phyloP scores from a whole-genome alignment of 2,113 vertebrate species.

The Pomatorhinus ruficollis region DNA sequence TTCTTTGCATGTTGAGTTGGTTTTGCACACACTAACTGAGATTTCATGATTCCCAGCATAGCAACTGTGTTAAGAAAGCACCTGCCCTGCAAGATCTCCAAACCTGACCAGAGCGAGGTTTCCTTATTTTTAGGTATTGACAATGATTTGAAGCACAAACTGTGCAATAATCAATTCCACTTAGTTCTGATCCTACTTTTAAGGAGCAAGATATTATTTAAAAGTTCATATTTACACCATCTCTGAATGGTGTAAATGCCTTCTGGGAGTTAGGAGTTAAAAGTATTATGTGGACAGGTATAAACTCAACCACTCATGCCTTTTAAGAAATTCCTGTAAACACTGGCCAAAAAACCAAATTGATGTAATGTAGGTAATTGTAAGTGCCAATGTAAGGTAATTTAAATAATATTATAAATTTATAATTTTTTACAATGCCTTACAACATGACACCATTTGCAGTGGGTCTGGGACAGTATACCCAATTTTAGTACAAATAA shows the following conservation, averaged over 20 bases:
- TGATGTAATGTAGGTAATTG: too few species aligned
- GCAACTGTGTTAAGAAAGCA: conserved; percentile 50
- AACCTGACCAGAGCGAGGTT: conserved; percentile 7
- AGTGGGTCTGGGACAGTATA: background rate
- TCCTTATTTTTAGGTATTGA: conserved; percentile 13
- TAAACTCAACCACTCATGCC: background rate
- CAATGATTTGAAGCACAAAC: conserved; percentile 4
- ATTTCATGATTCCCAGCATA: conserved; percentile 61
- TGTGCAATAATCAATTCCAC: background rate
- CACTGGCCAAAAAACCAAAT: background rate
- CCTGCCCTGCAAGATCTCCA: conserved; percentile 55
- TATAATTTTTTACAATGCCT: background rate
- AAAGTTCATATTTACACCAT: background rate
- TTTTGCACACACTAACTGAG: conserved; percentile 55
- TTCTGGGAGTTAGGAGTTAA: background rate
- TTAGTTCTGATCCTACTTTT: background rate
- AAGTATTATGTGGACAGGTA: background rate
- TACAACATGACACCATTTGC: background rate
- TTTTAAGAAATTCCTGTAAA: conserved; percentile 6
- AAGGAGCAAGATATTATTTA: background rate
- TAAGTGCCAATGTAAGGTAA: background rate
- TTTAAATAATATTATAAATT: background rate
- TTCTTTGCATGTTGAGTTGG: conserved; percentile 57
- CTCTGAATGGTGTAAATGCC: background rate
- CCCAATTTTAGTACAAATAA: background rate